Evolutionary conservation across 2,888 invertebrate genomes (phyloP).

Genomic region (Pelosia muscerda): DNA sequence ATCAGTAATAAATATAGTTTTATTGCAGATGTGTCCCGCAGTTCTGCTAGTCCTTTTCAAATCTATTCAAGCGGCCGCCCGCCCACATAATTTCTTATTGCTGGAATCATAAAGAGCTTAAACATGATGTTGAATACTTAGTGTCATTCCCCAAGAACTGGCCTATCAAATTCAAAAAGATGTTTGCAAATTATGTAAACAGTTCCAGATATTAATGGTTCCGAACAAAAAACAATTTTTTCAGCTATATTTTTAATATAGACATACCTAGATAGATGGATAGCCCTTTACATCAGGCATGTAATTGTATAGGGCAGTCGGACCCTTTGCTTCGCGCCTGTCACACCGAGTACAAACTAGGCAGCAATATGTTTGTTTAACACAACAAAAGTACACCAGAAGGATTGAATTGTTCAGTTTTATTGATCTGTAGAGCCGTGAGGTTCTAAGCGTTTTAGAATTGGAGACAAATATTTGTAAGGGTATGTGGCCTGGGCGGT

Average conservation of each 20-base stretch:
- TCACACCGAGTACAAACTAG: slow-evolving; percentile 37
- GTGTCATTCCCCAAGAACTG: neutral
- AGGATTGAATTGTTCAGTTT: slow-evolving; percentile 68
- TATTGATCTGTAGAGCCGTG: slow-evolving; percentile 72
- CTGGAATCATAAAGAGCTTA: too few species aligned
- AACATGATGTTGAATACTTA: neutral
- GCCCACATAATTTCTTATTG: too few species aligned
- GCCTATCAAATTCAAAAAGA: neutral
- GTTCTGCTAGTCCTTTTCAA: neutral
- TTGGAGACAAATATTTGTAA: slow-evolving; percentile 84
- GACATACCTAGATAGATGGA: neutral
- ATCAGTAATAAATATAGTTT: neutral
- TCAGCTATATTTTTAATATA: neutral
- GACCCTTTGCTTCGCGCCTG: slow-evolving; percentile 40
- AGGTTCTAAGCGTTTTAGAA: slow-evolving; percentile 81
- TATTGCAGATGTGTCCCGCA: neutral
- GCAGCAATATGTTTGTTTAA: slow-evolving; percentile 39
- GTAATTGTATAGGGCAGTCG: slow-evolving; percentile 15
- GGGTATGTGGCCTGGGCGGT: slow-evolving; percentile 78
- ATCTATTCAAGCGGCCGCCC: neutral
- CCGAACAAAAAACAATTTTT: neutral
- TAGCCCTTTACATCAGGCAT: neutral
- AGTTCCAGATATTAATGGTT: neutral
- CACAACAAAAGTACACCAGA: slow-evolving; percentile 45
- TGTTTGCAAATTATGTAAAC: neutral